phyloP scores from a whole-genome alignment of 2,888 invertebrate genomes.

The Odontomyia ornata region DNA sequence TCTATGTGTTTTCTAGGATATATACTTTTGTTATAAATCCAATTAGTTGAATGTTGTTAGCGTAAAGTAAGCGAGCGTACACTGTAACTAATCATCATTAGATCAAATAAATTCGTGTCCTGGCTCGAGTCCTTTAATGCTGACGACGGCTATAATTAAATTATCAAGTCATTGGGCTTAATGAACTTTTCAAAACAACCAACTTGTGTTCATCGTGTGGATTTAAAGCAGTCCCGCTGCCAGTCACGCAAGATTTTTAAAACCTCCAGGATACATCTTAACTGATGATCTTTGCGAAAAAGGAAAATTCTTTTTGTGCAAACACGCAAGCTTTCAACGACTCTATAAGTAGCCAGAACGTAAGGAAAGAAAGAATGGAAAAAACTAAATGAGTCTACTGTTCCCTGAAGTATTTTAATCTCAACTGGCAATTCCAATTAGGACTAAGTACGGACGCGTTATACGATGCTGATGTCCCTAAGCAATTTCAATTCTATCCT shows the following conservation, averaged over 20 bases:
- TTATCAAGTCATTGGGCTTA: neutral
- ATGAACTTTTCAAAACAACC: slow-evolving; percentile 10
- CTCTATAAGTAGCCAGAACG: neutral
- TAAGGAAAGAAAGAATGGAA: neutral
- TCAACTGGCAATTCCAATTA: slow-evolving; percentile 22
- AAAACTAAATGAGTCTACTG: neutral
- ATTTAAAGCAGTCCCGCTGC: neutral
- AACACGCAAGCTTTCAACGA: slow-evolving; percentile 1
- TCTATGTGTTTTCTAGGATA: too few species aligned
- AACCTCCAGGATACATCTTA: neutral
- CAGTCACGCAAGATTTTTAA: slow-evolving; percentile 10
- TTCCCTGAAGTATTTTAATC: neutral
- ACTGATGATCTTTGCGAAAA: slow-evolving; percentile 24
- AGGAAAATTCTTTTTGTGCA: neutral
- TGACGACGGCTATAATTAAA: slow-evolving; percentile 18
- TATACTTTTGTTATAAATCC: too few species aligned
- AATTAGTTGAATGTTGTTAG: too few species aligned
- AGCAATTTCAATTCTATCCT: slow-evolving; percentile 14
- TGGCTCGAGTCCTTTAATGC: neutral
- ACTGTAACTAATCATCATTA: neutral
- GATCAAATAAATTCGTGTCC: neutral
- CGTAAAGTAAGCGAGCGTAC: neutral
- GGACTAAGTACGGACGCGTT: slow-evolving; percentile 9
- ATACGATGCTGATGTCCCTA: neutral
- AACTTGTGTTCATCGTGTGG: neutral